These are phyloP conservation scores for Nipponia nippon DNA, from an alignment of 2,113 vertebrate genomes.

Conservation along the genomic window DNA sequence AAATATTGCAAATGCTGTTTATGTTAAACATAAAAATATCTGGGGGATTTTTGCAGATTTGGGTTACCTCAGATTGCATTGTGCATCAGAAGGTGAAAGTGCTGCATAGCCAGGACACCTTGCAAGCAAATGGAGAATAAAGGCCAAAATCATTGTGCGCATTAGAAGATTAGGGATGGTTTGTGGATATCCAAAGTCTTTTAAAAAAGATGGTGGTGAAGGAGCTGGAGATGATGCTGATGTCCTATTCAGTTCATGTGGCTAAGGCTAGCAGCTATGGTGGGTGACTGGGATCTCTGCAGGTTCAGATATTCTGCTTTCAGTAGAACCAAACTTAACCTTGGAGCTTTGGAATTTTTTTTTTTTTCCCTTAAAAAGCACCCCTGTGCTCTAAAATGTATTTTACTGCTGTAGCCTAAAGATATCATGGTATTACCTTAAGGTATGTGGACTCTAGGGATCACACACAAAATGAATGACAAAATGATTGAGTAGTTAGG, in stretches of 20 bases:
- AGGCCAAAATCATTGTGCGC: neutral
- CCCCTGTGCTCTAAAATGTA: neutral
- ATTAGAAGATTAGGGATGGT: accelerated
- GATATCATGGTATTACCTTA: neutral
- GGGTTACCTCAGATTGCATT: neutral
- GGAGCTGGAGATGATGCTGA: neutral
- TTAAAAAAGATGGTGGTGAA: neutral
- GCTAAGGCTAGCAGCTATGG: neutral
- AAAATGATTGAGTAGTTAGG: neutral
- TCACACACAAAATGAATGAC: neutral
- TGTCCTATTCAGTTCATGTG: neutral
- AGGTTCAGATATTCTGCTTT: neutral
- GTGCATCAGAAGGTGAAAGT: neutral
- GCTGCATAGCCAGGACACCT: neutral
- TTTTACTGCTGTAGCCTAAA: neutral
- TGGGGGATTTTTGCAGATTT: neutral
- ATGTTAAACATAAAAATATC: neutral
- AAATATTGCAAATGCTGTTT: neutral
- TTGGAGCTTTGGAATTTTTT: neutral
- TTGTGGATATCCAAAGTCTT: neutral
- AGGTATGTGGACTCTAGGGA: neutral
- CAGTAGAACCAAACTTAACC: neutral
- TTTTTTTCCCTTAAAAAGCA: neutral
- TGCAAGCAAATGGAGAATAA: neutral
- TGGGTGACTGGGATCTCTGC: neutral